A percentile compares a stretch with the other conserved stretches of the same genome.
phyloP scores from a whole-genome alignment of 2,797 vertebrate genomes.

The Zalophus californianus region DNA sequence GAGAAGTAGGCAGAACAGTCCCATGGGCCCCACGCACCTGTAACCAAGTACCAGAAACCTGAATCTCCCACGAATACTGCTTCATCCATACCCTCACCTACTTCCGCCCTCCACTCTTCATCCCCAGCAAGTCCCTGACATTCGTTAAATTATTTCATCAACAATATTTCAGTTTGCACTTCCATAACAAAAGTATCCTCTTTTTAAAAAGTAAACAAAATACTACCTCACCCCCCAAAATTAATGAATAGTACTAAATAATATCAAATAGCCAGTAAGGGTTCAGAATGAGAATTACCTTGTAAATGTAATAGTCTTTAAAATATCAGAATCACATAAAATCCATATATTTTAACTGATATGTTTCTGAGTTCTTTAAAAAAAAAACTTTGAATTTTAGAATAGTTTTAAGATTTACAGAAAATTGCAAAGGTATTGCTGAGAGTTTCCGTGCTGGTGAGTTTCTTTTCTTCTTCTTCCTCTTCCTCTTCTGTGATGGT shows the following conservation, averaged over 20 bases:
- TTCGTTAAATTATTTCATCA: not conserved
- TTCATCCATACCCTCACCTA: not conserved
- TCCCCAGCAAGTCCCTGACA: not conserved
- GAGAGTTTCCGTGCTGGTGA: not conserved
- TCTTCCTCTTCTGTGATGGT: not conserved
- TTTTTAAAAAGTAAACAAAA: not conserved
- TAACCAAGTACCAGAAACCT: rapidly evolving
- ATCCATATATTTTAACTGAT: not conserved
- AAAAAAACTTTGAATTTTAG: not conserved
- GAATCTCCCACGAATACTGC: not conserved
- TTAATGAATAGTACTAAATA: not conserved
- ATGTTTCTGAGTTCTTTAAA: not conserved
- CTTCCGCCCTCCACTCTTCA: not conserved
- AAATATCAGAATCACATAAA: not conserved
- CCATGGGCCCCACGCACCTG: rapidly evolving
- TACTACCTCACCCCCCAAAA: not conserved
- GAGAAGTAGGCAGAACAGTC: not conserved
- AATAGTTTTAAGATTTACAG: not conserved
- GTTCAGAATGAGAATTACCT: not conserved
- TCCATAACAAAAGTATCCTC: not conserved
- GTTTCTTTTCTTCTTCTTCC: not conserved
- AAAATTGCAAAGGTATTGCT: not conserved
- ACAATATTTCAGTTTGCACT: not conserved
- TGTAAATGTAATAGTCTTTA: not conserved
- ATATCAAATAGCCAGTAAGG: not conserved